Base-by-base conservation (phyloP, 2,797 vertebrate species). In the Sparus aurata region DNA sequence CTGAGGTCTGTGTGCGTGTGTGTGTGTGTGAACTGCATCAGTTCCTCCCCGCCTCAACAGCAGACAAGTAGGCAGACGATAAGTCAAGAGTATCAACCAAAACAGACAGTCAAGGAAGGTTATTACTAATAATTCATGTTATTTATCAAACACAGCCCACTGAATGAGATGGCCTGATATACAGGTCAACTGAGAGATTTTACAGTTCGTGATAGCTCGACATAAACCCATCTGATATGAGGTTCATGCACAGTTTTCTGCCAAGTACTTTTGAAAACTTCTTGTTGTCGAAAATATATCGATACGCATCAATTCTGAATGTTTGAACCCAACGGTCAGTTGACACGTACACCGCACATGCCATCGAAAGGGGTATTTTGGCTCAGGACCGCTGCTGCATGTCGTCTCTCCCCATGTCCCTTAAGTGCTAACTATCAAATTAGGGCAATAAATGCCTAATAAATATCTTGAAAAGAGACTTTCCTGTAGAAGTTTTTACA, bases 1-100 rank as follows among this genome's bases (percentile, higher is more conserved):
- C 8, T 34, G 34, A 34, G 8, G 34, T 34, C 34, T 34, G 34
- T 34, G 34, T 34, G 34, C 7, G 1, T 34, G 34, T 45, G 4
- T 45, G 4, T 45, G 34, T 34, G 34, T 45, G 13, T 45, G 12
- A 45, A 47, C n/a, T 63, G 5, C 20, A 18, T 46, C 47, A 5
- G 5, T 54, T 74, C 45, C 62, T 73, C 54, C 15, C 20, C 69
- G 55, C n/a, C 27, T 77, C 53, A 43, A 62, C 67, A 67, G 47
- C 3, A 68, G 57, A 75, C 12, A 61, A 73, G 52, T 59, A 45
- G 78, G 34, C 34, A 34, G 34, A 34, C 34, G 8, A 34, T 34
- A 34, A 45, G 78, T 77, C 55, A 75, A 75, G 65, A 79, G 53
- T 34, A 55, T 38, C 20, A 20, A 60, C 49, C 62, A 58, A 69